A percentile compares a stretch with the other conserved stretches of the same genome.
Conservation (phyloP, 2,113 vertebrate genomes). For the Pachypanchax playfairii region DNA sequence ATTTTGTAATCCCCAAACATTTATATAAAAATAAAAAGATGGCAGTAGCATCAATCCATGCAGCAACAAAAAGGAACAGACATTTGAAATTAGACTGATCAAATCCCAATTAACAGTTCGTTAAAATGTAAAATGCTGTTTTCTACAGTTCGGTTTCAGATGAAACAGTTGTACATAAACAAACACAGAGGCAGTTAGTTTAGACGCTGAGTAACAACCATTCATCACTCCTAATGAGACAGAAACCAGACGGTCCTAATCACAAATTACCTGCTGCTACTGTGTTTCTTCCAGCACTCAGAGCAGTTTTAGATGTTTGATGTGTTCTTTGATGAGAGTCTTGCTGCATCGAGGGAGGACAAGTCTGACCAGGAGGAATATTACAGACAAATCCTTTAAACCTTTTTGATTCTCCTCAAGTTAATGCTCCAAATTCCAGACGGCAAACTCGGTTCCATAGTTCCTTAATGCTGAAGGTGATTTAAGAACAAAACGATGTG, state of each 20-base stretch:
- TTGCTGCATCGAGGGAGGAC: not conserved
- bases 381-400: constrained; percentile 9
- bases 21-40: constrained; percentile 66
- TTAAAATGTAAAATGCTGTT: too few species aligned
- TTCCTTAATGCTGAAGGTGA: constrained; percentile 6
- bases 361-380: too few species aligned
- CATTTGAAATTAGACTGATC: not conserved
- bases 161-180: too few species aligned
- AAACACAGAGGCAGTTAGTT: too few species aligned
- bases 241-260: too few species aligned
- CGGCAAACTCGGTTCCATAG: constrained; percentile 5
- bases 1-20: constrained; percentile 30
- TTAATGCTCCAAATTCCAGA: constrained; percentile 8
- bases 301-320: not conserved
- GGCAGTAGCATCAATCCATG: not conserved
- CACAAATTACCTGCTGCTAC: not conserved
- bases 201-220: too few species aligned
- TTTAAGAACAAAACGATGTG: not conserved
- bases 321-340: constrained; percentile 5
- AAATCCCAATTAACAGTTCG: too few species aligned
- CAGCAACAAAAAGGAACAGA: constrained; percentile 21
- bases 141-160: too few species aligned
- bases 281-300: not conserved
- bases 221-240: too few species aligned
- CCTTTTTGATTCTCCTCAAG: too few species aligned